These are phyloP conservation scores for Tragelaphus scriptus DNA, from an alignment of 2,113 vertebrate species.

Conservation along the genomic window DNA sequence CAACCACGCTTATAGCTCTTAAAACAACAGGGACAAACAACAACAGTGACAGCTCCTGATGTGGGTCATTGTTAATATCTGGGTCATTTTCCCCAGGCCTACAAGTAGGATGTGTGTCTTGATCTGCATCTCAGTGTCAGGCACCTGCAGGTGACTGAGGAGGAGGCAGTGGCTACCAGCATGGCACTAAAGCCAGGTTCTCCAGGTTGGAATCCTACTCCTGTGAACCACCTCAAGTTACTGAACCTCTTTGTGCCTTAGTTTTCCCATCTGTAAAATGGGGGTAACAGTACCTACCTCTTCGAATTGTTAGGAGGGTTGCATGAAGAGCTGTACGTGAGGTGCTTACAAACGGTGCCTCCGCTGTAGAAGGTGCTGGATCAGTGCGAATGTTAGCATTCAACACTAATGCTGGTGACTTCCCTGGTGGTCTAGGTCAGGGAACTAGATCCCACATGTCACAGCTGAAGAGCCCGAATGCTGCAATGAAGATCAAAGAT, in stretches of 20 bases:
- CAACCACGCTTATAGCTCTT: not conserved
- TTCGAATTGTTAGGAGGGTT: not conserved
- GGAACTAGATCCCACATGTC: not conserved
- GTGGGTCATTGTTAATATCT: not conserved
- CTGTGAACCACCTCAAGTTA: not conserved
- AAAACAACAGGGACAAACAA: not conserved
- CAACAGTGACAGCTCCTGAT: too few species aligned
- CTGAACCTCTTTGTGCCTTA: not conserved
- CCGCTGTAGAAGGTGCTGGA: not conserved
- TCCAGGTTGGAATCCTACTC: not conserved
- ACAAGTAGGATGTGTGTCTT: not conserved
- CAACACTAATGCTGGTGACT: not conserved
- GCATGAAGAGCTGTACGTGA: not conserved
- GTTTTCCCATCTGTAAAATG: not conserved
- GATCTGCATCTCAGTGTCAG: not conserved
- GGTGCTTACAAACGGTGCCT: not conserved
- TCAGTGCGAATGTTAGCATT: not conserved
- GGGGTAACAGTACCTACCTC: not conserved
- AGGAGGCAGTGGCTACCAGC: not conserved
- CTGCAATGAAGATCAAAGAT: not conserved
- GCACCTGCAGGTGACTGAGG: not conserved
- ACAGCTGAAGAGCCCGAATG: not conserved
- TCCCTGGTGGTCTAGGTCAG: not conserved
- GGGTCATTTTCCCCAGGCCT: not conserved
- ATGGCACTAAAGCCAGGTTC: not conserved